phyloP scores from a whole-genome alignment of 2,888 invertebrate species.

The Linnaemya tessellans region DNA sequence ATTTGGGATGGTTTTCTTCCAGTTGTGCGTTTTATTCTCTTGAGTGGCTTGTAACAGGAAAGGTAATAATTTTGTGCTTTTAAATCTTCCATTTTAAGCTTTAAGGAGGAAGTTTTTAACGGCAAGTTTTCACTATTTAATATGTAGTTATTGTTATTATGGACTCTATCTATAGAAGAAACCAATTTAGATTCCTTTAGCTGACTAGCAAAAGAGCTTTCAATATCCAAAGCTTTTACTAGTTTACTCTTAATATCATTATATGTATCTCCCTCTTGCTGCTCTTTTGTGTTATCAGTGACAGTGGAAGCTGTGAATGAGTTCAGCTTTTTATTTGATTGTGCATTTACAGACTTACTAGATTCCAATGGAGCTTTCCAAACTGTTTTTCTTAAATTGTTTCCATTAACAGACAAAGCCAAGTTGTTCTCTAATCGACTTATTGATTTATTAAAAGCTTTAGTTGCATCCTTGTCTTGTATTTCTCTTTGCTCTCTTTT shows the following conservation, averaged over 20 bases:
- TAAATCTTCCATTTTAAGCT: neutral
- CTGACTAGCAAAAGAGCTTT: neutral
- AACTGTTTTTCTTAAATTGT: neutral
- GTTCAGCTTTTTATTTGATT: too few species aligned
- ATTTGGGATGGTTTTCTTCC: too few species aligned
- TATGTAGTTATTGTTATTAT: neutral
- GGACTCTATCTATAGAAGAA: too few species aligned
- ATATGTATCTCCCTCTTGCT: neutral
- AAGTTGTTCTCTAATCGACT: neutral
- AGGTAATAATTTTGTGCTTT: neutral
- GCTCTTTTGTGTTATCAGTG: too few species aligned
- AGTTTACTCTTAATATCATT: neutral
- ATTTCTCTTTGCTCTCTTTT: conserved; percentile 9
- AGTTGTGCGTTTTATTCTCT: neutral
- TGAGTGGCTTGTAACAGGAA: neutral
- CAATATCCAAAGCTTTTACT: neutral
- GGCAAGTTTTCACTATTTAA: neutral
- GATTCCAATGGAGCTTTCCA: neutral
- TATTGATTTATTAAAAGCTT: neutral
- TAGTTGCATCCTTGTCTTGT: too few species aligned
- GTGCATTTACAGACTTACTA: neutral
- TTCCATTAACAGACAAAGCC: neutral
- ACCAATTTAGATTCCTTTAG: too few species aligned
- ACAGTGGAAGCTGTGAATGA: neutral
- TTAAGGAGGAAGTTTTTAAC: neutral